Percentiles rank a stretch among this genome's conserved stretches.
These are phyloP conservation scores for Deroptyus accipitrinus DNA, from an alignment of 2,113 vertebrate genomes.

Conservation along the genomic window DNA sequence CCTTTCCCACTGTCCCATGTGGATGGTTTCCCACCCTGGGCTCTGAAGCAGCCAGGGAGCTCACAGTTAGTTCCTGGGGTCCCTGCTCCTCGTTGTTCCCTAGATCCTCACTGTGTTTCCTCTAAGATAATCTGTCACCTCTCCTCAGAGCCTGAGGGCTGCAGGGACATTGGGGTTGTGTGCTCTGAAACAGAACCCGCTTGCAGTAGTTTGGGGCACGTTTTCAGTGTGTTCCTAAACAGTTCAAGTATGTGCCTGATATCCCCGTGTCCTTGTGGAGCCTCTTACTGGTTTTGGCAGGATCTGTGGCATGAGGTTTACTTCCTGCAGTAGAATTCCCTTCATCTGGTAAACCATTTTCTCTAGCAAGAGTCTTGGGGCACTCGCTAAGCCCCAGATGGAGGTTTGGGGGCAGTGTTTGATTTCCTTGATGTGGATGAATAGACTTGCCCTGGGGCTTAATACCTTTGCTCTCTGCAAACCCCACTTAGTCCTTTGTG, in stretches of 20 bases:
- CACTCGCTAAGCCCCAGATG: background rate
- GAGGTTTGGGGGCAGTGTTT: background rate
- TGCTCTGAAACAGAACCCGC: background rate
- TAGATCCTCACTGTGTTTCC: background rate
- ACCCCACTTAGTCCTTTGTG: background rate
- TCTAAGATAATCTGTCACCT: background rate
- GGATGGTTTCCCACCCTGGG: background rate
- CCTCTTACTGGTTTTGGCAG: background rate
- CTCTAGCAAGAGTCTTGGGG: background rate
- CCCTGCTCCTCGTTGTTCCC: background rate
- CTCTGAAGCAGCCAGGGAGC: background rate
- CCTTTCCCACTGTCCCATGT: background rate
- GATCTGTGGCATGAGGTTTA: background rate
- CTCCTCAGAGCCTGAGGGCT: background rate
- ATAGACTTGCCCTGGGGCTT: background rate
- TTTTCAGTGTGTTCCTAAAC: background rate
- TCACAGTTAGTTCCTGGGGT: background rate
- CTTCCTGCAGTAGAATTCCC: background rate
- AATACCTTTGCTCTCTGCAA: background rate
- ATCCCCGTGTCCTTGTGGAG: background rate
- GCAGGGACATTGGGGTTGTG: rapidly evolving
- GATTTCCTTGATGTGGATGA: background rate
- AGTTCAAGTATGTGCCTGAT: background rate
- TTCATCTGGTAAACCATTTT: background rate
- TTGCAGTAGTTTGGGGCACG: rapidly evolving